Evolutionary conservation across 2,888 invertebrate species (phyloP), one percentile per base, ranked within the genome.

Genomic region (Eutolmus rufibarbis): DNA sequence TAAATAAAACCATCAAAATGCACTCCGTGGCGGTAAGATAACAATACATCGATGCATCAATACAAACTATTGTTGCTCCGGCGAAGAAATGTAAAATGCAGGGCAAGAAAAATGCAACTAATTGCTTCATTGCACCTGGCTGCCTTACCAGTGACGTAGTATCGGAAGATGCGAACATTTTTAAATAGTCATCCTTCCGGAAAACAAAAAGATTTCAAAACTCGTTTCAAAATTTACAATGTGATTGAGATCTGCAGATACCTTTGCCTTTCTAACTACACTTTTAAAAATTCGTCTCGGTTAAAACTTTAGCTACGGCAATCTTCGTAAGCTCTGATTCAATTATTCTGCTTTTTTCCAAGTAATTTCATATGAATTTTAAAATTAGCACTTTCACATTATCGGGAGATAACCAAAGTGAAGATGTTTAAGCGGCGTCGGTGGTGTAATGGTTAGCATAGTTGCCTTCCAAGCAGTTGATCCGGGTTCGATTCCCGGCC

Each of bases 401-500:
- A 28, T 66, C 66, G 3, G 12, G 12, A 66, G 28, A 12, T 28
- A 19, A 23, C 19, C 28, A 2, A 23, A 14, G 4, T 66, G 66
- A 23, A 23, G 12, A 2, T 12, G 9, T 66, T 23, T 28, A 2
- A 66, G 2, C 66, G 4, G 86, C 86, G 86, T 86, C 86, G 86
- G 86, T 86, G 86, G 86, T 86, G 86, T 86, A 86, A 86, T 86
- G 86, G 86, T 86, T 40, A 86, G 86, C 86, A 86, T 77, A 86
- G 86, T 86, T 84, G 77, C 82, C 82, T 76, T 76, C 84, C 77
- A 84, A 87, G 66, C 87, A 76, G 87, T 77, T 84, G 82, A 87
- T 77, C 77, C 82, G 82, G 51, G 78, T 86, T 77, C 77, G 78
- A 85, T 87, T 82, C 82, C 87, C 66, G 85, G 78, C 77, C 86